A percentile compares a stretch with the other conserved stretches of the same genome.
Conservation (phyloP, 2,113 vertebrate species). For the Triplophysa siluroides region DNA sequence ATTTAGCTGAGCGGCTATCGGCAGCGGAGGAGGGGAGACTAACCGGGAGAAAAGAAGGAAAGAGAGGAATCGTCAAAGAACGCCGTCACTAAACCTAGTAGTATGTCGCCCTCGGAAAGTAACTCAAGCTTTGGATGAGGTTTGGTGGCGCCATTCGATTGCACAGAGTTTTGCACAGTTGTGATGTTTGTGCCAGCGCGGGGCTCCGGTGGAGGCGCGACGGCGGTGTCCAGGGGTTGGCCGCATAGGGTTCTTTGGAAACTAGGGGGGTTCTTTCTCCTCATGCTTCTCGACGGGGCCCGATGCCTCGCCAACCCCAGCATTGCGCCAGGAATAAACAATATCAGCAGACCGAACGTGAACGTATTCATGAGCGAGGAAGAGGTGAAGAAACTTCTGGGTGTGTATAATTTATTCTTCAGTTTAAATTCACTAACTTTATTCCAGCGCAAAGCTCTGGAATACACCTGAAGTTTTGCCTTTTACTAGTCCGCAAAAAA, state of each 20-base stretch:
- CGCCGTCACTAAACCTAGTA: slow-evolving; percentile 52
- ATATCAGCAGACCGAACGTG: slow-evolving; percentile 64
- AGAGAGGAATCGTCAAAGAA: slow-evolving; percentile 3
- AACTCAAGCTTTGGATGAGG: slow-evolving; percentile 74
- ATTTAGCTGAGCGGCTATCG: slow-evolving; percentile 66
- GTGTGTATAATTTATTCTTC: slow-evolving; percentile 59
- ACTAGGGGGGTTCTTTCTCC: slow-evolving; percentile 69
- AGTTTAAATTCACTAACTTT: not conserved
- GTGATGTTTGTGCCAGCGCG: slow-evolving; percentile 66
- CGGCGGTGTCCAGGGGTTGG: slow-evolving; percentile 62
- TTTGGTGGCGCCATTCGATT: slow-evolving; percentile 35
- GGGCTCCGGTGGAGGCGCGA: slow-evolving; percentile 60
- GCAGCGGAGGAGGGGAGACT: slow-evolving; percentile 3
- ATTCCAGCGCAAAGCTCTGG: not conserved
- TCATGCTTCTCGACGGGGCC: slow-evolving; percentile 71
- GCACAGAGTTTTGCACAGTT: slow-evolving; percentile 49
- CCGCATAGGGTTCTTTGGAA: slow-evolving; percentile 66
- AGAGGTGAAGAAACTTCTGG: slow-evolving; percentile 79
- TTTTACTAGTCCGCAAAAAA: not conserved
- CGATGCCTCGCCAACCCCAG: slow-evolving; percentile 67
- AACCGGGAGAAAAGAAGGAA: not conserved
- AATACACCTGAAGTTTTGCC: not conserved
- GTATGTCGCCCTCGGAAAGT: slow-evolving; percentile 72
- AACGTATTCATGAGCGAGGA: slow-evolving; percentile 81
- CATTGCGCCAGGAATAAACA: slow-evolving; percentile 56